Percentiles rank a stretch among this genome's conserved stretches.
These are phyloP conservation scores for Anguilla japonica DNA, from an alignment of 2,113 vertebrate genomes.

Conservation along the genomic window DNA sequence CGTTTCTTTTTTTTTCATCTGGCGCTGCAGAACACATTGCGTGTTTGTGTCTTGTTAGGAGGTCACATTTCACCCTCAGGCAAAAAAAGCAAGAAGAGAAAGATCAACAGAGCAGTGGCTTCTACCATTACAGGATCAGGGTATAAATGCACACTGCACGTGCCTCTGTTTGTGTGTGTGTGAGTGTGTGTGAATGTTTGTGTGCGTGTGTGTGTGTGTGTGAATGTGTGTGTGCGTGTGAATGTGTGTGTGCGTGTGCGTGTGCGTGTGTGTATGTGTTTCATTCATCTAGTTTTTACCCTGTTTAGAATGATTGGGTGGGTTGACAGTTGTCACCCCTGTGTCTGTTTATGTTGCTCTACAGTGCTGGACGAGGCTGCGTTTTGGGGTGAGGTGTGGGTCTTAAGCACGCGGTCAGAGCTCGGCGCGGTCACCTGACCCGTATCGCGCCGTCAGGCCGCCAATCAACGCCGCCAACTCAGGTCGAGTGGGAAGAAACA, in stretches of 20 bases:
- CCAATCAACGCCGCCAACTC: not conserved
- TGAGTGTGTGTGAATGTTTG: not conserved
- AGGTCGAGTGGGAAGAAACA: not conserved
- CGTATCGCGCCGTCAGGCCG: not conserved
- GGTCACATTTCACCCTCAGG: constrained; percentile 9
- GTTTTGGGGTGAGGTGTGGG: not conserved
- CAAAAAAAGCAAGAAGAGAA: not conserved
- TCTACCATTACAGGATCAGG: not conserved
- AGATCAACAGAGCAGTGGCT: not conserved
- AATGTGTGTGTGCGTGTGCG: too few relatives aligned
- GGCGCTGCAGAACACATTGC: not conserved
- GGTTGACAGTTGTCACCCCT: too few relatives aligned
- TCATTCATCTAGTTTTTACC: too few relatives aligned
- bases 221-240: too few relatives aligned
- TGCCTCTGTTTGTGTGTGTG: not conserved
- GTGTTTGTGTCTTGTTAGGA: constrained; percentile 10
- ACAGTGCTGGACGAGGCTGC: too few relatives aligned
- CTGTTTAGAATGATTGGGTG: too few relatives aligned
- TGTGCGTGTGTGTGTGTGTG: too few relatives aligned
- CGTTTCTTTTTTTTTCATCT: not conserved
- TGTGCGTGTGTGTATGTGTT: too few relatives aligned
- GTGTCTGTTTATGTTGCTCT: too few relatives aligned
- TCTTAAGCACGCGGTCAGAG: not conserved
- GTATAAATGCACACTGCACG: not conserved
- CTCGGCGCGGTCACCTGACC: not conserved